These are phyloP conservation scores for Leptobrachium leishanense DNA, from an alignment of 2,113 vertebrate genomes.

Conservation along the genomic window DNA sequence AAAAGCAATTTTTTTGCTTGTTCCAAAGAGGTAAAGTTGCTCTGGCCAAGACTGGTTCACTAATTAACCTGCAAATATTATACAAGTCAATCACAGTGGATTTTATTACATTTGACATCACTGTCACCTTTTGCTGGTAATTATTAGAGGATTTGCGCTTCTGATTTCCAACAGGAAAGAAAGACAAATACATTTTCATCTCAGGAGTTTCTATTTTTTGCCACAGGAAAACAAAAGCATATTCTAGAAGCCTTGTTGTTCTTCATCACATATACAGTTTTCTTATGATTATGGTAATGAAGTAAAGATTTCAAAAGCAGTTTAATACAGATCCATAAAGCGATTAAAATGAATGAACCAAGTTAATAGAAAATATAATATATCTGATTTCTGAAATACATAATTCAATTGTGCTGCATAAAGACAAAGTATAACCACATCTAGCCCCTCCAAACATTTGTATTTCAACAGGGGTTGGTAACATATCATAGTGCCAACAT, in stretches of 20 bases:
- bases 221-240: neutral
- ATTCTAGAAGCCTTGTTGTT: too few species aligned
- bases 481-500: neutral
- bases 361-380: conserved; percentile 1
- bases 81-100: too few species aligned
- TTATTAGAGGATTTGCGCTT: too few species aligned
- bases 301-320: neutral
- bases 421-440: conserved; percentile 13
- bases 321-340: neutral
- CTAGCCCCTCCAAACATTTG: neutral
- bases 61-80: too few species aligned
- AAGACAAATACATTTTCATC: neutral
- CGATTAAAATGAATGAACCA: neutral
- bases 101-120: too few species aligned
- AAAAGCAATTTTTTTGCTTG: too few species aligned
- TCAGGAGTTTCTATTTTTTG: neutral
- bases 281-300: conserved; percentile 2
- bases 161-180: neutral
- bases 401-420: neutral
- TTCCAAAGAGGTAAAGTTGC: too few species aligned
- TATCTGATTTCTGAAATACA: neutral
- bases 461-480: neutral
- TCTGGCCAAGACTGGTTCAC: too few species aligned
- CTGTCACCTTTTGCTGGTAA: too few species aligned
- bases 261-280: neutral